Base-by-base conservation (phyloP, 2,113 vertebrate species). In the Redunca redunca region DNA sequence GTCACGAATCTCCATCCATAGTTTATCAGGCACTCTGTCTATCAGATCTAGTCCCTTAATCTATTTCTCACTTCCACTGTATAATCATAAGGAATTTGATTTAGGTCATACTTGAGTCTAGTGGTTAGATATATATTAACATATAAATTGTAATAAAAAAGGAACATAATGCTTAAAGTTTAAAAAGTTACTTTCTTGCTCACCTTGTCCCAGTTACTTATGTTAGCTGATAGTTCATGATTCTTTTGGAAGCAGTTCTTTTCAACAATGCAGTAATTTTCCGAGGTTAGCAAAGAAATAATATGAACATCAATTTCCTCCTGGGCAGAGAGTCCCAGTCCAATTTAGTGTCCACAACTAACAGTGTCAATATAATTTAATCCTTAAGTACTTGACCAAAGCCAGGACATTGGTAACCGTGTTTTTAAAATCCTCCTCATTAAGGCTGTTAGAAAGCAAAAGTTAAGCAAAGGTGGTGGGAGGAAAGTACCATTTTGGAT, bases 391-490 rank as follows among this genome's bases (percentile, higher is more conserved):
- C 17, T 96, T 2, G 2, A 91, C 26, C 82, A 87, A 97, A 80
- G 5, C 46, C 94, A 23, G 36, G n/a, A 43, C 58, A 82, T 33
- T 86, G 58, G 78, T 64, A 52, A 25, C 81, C 33, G 0, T 43
- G 30, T 95, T 98, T 97, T 97, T 91, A 98, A 98, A 96, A 97
- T 98, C 97, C 97, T 97, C 92, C 53, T 83, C 81, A 97, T 98
- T 96, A 71, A 55, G 82, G 87, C 48, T 4, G 21, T 81, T 93
- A 55, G 86, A 92, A 62, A 94, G 30, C 40, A 94, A 86, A 97
- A 91, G 36, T 55, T 82, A 88, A 92, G 64, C 26, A 62, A 58
- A 88, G 12, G 53, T 28, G 21, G 13, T 62, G 43, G 46, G 81
- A 60, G 28, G 36, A 55, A 96, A 83, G 30, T 78, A 26, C 7